phyloP scores from a whole-genome alignment of 64 coral and sea anemone species.

The Cladopsammia gracilis region DNA sequence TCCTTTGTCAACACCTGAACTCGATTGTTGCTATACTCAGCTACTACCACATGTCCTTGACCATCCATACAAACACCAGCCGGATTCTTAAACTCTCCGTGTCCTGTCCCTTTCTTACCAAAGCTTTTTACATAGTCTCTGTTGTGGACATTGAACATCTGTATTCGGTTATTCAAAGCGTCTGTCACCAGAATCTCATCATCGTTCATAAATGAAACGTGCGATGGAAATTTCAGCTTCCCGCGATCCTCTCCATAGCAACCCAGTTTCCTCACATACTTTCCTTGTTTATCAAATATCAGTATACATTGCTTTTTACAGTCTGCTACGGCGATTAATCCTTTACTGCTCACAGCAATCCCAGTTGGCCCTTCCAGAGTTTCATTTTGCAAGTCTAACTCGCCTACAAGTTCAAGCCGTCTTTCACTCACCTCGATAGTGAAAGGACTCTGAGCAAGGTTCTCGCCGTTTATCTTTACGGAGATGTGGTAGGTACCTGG shows the following conservation, averaged over 20 bases:
- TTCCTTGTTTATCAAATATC: not conserved
- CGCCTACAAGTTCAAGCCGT: not conserved
- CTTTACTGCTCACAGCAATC: not conserved
- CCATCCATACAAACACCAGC: too few species aligned
- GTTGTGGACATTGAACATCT: not conserved
- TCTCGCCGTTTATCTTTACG: not conserved
- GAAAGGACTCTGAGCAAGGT: not conserved
- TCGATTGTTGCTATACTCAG: too few species aligned
- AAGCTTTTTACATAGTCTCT: conserved; percentile 22
- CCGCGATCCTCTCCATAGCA: not conserved
- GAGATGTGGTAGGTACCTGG: not conserved
- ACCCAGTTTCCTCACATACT: not conserved
- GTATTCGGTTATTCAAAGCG: conserved; percentile 6
- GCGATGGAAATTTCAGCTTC: not conserved
- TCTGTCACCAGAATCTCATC: conserved; percentile 26
- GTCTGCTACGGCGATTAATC: not conserved
- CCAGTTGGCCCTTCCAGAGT: not conserved
- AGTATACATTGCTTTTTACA: not conserved
- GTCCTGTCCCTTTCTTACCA: conserved; percentile 4
- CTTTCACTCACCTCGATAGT: not conserved
- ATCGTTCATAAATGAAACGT: conserved; percentile 31
- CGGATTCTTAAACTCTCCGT: conserved; percentile 18
- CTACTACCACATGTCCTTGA: too few species aligned
- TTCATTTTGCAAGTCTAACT: not conserved
- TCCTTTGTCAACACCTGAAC: too few species aligned